These are phyloP conservation scores for Acanthopleura granulata DNA, from an alignment of 2,888 invertebrate species.

Conservation along the genomic window DNA sequence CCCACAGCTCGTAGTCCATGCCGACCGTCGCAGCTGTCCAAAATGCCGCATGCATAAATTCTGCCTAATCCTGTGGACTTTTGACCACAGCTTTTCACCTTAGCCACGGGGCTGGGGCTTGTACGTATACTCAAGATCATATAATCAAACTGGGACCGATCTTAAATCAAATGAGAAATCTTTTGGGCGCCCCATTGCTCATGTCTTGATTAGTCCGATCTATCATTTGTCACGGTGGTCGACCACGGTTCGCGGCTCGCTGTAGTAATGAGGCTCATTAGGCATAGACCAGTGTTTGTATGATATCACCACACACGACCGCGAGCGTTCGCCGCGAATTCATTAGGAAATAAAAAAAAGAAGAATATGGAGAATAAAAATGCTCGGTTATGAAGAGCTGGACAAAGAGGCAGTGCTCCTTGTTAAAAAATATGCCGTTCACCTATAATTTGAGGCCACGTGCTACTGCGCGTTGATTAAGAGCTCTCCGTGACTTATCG, in stretches of 20 bases:
- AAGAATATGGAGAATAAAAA: too few species aligned
- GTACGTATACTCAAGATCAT: background rate
- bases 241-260: background rate
- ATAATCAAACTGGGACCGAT: background rate
- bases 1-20: too few species aligned
- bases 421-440: too few species aligned
- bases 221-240: constrained; percentile 14
- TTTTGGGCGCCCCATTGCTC: background rate
- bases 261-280: constrained; percentile 11
- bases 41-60: background rate
- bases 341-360: background rate
- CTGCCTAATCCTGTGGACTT: background rate
- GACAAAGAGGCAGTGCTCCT: too few species aligned
- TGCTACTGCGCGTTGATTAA: background rate
- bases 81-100: constrained; percentile 1
- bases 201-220: constrained; percentile 7
- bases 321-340: background rate
- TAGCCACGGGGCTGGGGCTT: background rate
- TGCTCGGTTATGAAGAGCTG: too few species aligned
- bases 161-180: constrained; percentile 14
- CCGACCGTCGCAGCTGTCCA: background rate
- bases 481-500: background rate
- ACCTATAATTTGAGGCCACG: background rate
- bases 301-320: constrained; percentile 5
- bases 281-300: background rate